Conservation (phyloP, 2,888 invertebrate genomes). For the Mythimna vitellina region DNA sequence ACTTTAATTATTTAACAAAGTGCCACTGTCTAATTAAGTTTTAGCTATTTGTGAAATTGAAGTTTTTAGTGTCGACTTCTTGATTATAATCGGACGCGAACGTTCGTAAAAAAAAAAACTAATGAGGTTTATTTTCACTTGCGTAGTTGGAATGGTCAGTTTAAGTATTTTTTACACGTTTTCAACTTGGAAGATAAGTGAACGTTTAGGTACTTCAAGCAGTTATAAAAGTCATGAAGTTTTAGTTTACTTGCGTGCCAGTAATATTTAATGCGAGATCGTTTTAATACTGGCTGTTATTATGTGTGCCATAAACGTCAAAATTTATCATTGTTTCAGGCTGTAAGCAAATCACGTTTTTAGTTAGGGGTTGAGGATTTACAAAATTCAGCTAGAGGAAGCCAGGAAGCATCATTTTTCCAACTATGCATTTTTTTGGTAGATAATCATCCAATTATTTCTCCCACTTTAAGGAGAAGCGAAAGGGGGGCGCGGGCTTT, state of each 20-base stretch:
- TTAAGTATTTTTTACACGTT: neutral
- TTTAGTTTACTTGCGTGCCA: neutral
- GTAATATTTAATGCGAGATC: neutral
- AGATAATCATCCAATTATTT: too few species aligned
- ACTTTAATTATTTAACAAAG: slow-evolving; percentile 74
- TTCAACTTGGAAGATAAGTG: neutral
- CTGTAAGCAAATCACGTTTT: neutral
- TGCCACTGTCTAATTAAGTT: slow-evolving; percentile 67
- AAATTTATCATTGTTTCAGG: neutral
- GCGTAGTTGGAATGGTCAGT: slow-evolving; percentile 18
- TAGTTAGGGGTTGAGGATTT: neutral
- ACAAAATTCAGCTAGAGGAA: too few species aligned
- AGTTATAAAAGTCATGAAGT: neutral
- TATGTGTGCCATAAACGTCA: neutral
- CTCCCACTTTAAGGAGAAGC: too few species aligned
- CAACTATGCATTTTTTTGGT: too few species aligned
- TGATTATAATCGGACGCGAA: slow-evolving; percentile 41
- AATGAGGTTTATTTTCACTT: slow-evolving; percentile 5
- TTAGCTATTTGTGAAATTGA: slow-evolving; percentile 63
- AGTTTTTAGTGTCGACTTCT: slow-evolving; percentile 55
- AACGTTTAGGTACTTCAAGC: neutral
- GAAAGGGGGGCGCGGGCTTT: too few species aligned
- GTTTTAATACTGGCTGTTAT: neutral
- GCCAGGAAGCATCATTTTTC: too few species aligned
- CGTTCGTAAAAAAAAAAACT: slow-evolving; percentile 26